These are phyloP conservation scores for Streptopelia turtur DNA, from an alignment of 2,797 vertebrate species.

Conservation along the genomic window DNA sequence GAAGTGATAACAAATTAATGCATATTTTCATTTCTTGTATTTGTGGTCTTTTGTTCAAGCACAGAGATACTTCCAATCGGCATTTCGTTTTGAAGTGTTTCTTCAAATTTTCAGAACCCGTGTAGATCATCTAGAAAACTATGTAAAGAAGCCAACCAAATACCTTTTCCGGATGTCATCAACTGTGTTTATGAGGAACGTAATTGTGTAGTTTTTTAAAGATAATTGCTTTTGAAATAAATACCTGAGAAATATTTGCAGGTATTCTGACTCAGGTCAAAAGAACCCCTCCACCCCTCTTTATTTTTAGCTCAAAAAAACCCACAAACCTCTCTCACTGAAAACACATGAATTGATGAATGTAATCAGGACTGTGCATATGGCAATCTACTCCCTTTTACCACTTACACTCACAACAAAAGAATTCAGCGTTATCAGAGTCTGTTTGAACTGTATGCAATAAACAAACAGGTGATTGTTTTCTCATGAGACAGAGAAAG, in stretches of 20 bases:
- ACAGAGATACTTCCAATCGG: neutral
- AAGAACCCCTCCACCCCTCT: neutral
- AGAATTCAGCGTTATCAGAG: slow-evolving; percentile 69
- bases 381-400: slow-evolving; percentile 35
- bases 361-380: slow-evolving; percentile 12
- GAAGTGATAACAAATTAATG: neutral
- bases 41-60: neutral
- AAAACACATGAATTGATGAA: neutral
- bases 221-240: neutral
- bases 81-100: neutral
- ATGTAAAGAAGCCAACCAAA: neutral
- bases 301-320: neutral
- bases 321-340: neutral
- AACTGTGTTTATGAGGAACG: neutral
- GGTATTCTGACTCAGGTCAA: neutral
- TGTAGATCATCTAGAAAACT: neutral
- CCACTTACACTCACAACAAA: slow-evolving; percentile 35
- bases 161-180: neutral
- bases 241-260: neutral
- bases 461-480: slow-evolving; percentile 71
- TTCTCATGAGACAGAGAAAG: slow-evolving; percentile 35
- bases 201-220: neutral
- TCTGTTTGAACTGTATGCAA: slow-evolving; percentile 69
- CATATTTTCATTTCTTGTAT: neutral
- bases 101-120: neutral